Evolutionary conservation across 2,888 invertebrate species (phyloP).

Genomic region (Folsomia candida): DNA sequence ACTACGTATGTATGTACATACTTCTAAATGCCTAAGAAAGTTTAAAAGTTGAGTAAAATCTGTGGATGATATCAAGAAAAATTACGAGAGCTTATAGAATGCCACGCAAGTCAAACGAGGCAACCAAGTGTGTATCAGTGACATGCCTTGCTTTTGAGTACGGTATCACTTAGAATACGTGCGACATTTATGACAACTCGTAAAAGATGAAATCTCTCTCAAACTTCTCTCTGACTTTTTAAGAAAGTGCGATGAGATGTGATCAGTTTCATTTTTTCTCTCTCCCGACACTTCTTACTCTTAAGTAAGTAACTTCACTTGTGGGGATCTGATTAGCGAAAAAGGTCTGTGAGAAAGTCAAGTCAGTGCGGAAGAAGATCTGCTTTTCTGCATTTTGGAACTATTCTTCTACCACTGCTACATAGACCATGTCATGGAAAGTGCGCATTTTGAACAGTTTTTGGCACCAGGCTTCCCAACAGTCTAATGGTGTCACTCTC

Average conservation of each 20-base stretch:
- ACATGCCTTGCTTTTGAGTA: too few species aligned
- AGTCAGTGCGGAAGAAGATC: neutral
- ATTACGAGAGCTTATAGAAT: too few species aligned
- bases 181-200: neutral
- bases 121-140: too few species aligned
- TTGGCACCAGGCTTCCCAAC: neutral
- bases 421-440: too few species aligned
- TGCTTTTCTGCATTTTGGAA: neutral
- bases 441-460: neutral
- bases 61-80: too few species aligned
- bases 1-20: too few species aligned
- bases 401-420: too few species aligned
- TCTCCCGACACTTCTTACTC: neutral
- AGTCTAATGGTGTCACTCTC: conserved; percentile 1
- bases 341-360: neutral
- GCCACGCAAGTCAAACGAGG: too few species aligned
- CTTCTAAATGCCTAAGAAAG: too few species aligned
- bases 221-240: neutral
- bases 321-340: neutral
- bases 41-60: too few species aligned
- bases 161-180: neutral
- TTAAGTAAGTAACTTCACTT: neutral
- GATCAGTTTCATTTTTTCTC: neutral
- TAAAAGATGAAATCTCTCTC: neutral
- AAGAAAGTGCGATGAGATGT: neutral